Evolutionary conservation across 30 jellyfish, hydroid and myxozoan genomes (phyloP).

Genomic region (Catostylus mosaicus): DNA sequence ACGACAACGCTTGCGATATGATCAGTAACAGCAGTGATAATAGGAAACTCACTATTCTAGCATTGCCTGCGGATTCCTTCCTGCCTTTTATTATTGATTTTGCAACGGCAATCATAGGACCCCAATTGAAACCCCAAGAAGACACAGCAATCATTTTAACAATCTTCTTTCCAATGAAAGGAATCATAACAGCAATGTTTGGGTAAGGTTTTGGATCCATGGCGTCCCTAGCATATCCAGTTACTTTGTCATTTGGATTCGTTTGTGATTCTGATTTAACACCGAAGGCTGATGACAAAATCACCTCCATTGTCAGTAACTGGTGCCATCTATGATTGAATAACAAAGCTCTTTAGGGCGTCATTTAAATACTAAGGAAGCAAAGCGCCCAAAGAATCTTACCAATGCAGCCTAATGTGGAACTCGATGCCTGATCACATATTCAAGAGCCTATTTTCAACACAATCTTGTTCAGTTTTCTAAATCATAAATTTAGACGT

Average conservation of each 20-base stretch:
- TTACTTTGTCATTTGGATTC: slow-evolving; percentile 59
- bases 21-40: not conserved
- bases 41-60: slow-evolving; percentile 19
- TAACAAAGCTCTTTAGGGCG: too few relatives aligned
- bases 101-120: slow-evolving; percentile 35
- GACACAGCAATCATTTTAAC: slow-evolving; percentile 19
- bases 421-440: too few relatives aligned
- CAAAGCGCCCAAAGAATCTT: too few relatives aligned
- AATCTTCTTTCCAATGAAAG: slow-evolving; percentile 46
- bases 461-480: too few relatives aligned
- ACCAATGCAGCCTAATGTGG: too few relatives aligned
- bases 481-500: too few relatives aligned
- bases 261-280: slow-evolving; percentile 58
- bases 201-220: slow-evolving; percentile 38
- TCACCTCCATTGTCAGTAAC: slow-evolving; percentile 65
- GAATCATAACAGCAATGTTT: slow-evolving; percentile 28
- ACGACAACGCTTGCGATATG: too few relatives aligned
- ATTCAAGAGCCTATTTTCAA: too few relatives aligned
- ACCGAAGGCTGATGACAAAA: slow-evolving; percentile 75
- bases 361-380: too few relatives aligned
- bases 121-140: slow-evolving; percentile 31
- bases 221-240: slow-evolving; percentile 41
- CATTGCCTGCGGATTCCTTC: not conserved
- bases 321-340: slow-evolving; percentile 77
- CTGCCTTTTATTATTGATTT: slow-evolving; percentile 16